These are phyloP conservation scores for Fabriciana adippe DNA, from an alignment of 2,888 invertebrate species.

Conservation along the genomic window DNA sequence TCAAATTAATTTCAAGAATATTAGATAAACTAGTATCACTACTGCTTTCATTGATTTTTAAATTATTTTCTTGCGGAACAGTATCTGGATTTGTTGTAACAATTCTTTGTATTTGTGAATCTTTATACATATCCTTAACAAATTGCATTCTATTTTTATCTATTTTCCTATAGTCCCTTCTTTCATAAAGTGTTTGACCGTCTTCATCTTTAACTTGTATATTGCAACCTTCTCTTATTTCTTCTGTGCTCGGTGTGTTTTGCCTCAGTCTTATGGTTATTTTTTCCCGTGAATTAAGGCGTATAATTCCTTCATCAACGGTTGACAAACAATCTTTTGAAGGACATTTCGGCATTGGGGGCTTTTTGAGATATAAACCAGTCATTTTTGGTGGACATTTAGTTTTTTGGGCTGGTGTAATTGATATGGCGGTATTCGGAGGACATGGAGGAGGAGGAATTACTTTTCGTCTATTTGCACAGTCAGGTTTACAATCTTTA, in stretches of 20 bases:
- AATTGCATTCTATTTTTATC: slow-evolving; percentile 40
- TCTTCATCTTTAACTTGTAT: slow-evolving; percentile 62
- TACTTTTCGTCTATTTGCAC: slow-evolving; percentile 37
- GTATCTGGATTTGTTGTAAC: slow-evolving; percentile 48
- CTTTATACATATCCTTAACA: slow-evolving; percentile 53
- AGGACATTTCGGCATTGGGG: slow-evolving; percentile 45
- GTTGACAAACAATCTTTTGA: slow-evolving; percentile 44
- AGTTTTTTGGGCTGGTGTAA: not conserved
- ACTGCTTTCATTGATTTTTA: slow-evolving; percentile 42
- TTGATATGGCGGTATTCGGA: slow-evolving; percentile 5
- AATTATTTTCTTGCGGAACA: slow-evolving; percentile 39
- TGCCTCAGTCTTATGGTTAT: slow-evolving; percentile 53
- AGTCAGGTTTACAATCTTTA: slow-evolving; percentile 42
- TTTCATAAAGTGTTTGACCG: slow-evolving; percentile 60
- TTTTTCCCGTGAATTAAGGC: slow-evolving; percentile 52
- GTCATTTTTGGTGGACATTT: slow-evolving; percentile 41
- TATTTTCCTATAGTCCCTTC: slow-evolving; percentile 52
- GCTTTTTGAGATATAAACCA: slow-evolving; percentile 53
- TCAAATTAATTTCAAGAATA: slow-evolving; percentile 65
- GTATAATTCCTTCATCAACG: slow-evolving; percentile 41
- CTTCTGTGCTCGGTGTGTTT: slow-evolving; percentile 53
- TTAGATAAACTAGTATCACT: slow-evolving; percentile 55
- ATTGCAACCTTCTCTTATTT: slow-evolving; percentile 54
- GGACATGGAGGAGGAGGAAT: slow-evolving; percentile 13
- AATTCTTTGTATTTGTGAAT: slow-evolving; percentile 52